These are phyloP conservation scores for Scartelaos histophorus DNA, from an alignment of 2,113 vertebrate species.

Conservation along the genomic window DNA sequence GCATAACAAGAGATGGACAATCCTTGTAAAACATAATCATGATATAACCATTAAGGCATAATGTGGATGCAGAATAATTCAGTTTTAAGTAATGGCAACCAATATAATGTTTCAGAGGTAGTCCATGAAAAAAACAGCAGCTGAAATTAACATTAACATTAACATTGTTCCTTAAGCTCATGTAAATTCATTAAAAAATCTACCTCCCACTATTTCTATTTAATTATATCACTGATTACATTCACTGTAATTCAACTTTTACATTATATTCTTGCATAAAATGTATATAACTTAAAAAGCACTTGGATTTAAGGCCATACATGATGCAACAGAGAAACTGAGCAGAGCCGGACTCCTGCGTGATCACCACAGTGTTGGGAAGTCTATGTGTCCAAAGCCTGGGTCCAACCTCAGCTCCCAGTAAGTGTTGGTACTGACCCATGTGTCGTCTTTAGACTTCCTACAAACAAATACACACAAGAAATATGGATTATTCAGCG, in stretches of 20 bases:
- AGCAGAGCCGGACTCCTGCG: constrained; percentile 30
- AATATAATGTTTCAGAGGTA: constrained; percentile 73
- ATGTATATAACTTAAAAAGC: constrained; percentile 62
- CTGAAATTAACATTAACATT: constrained; percentile 46
- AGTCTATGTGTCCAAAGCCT: constrained; percentile 87
- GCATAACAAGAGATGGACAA: constrained; percentile 39
- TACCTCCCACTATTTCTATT: not conserved
- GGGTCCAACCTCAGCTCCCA: constrained; percentile 89
- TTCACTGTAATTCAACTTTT: constrained; percentile 62
- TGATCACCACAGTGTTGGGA: constrained; percentile 87
- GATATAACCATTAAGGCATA: constrained; percentile 71
- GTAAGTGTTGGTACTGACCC: constrained; percentile 94
- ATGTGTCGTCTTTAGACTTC: constrained; percentile 87
- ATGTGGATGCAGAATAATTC: constrained; percentile 68
- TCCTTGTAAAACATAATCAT: constrained; percentile 29
- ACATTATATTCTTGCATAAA: constrained; percentile 65
- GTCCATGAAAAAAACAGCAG: constrained; percentile 65
- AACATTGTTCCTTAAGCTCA: constrained; percentile 35
- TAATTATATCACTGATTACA: constrained; percentile 14
- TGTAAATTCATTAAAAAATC: constrained; percentile 21
- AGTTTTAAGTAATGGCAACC: constrained; percentile 32
- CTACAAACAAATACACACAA: constrained; percentile 60
- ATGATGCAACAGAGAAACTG: constrained; percentile 46
- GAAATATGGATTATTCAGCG: not conserved
- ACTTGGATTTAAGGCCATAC: constrained; percentile 76